phyloP scores from a whole-genome alignment of 1,140 invertebrate species.

The Pseudomyrmex flavicornis region DNA sequence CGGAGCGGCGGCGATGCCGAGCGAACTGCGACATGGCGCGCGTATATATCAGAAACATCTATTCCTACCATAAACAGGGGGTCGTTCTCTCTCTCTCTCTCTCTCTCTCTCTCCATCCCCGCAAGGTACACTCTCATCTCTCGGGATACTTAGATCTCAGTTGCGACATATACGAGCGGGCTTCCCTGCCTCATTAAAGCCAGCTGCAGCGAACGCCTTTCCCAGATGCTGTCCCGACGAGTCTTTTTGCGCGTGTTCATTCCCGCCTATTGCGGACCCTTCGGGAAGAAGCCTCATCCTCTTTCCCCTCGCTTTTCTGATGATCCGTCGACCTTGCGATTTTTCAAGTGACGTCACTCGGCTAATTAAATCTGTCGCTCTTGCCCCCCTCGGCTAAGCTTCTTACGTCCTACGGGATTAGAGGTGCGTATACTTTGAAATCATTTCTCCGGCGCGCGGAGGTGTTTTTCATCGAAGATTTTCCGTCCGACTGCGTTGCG shows the following conservation, averaged over 20 bases:
- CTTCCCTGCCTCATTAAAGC: constrained; percentile 66
- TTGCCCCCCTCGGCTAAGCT: constrained; percentile 58
- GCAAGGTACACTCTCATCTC: constrained; percentile 46
- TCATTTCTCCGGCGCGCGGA: constrained; percentile 34
- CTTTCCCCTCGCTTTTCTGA: constrained; percentile 11
- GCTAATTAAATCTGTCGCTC: constrained; percentile 72
- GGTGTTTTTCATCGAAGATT: not conserved
- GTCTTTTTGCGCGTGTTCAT: not conserved
- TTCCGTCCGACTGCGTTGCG: not conserved
- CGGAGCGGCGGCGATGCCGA: constrained; percentile 4
- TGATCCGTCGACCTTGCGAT: constrained; percentile 64
- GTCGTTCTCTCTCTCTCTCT: constrained; percentile 49
- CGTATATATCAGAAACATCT: constrained; percentile 48
- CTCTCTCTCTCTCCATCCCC: constrained; percentile 63
- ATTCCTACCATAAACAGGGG: constrained; percentile 55
- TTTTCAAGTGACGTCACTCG: constrained; percentile 70
- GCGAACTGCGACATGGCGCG: not conserved
- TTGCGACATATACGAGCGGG: constrained; percentile 55
- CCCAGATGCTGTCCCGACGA: not conserved
- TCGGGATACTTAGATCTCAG: constrained; percentile 53
- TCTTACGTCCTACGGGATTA: constrained; percentile 51
- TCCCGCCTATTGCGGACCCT: too few species aligned
- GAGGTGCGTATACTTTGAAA: constrained; percentile 35
- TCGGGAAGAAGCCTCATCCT: too few species aligned
- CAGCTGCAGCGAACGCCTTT: constrained; percentile 43